Evolutionary conservation across 2,113 vertebrate species (phyloP), one percentile per base, ranked within the genome.

Genomic region (Calidris pugnax): DNA sequence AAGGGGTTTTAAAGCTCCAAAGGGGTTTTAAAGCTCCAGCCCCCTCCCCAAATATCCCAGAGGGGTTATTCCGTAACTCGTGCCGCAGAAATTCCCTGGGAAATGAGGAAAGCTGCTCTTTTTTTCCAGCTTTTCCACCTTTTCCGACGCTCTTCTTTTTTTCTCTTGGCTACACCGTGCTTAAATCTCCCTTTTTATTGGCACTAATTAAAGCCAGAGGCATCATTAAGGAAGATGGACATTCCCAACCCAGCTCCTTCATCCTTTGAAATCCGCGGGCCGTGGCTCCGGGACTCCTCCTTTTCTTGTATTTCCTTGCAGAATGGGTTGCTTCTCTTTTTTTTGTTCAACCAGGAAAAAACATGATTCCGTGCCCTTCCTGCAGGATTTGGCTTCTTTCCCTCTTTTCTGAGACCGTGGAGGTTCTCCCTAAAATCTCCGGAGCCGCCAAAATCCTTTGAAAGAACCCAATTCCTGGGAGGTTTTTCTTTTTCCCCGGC

Each of bases 161-260:
- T 35, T 23, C 37, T 33, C 26, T 27, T 8, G 8, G 26, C 56
- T 84, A 26, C 30, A 32, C 32, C 3, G 3, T 14, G 26, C 28
- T 14, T 43, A 10, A 23, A 33, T 18, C 66, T 57, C 28, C 28
- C 51, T 12, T 48, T 86, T 28, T 9, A n/a, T 41, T 33, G 12
- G 22, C 23, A 3, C 16, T 56, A 47, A 68, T 45, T 19, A 20
- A 57, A 66, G 39, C 50, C 50, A 0, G 10, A 6, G 47, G 48
- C 7, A 2, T 7, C 14, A 5, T 28, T 39, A 4, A 4, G 2
- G 3, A 18, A 39, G 45, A 3, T 9, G 28, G 5, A 39, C 17
- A 24, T 16, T 21, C 37, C 1, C 37, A 35, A 14, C 37, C 30
- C 10, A 10, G 4, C 11, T 41, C 48, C 26, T 57, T 80, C 47